A percentile compares a stretch with the other conserved stretches of the same genome.
Evolutionary conservation across 2,113 vertebrate species (phyloP).

Genomic region (Laterallus jamaicensis): DNA sequence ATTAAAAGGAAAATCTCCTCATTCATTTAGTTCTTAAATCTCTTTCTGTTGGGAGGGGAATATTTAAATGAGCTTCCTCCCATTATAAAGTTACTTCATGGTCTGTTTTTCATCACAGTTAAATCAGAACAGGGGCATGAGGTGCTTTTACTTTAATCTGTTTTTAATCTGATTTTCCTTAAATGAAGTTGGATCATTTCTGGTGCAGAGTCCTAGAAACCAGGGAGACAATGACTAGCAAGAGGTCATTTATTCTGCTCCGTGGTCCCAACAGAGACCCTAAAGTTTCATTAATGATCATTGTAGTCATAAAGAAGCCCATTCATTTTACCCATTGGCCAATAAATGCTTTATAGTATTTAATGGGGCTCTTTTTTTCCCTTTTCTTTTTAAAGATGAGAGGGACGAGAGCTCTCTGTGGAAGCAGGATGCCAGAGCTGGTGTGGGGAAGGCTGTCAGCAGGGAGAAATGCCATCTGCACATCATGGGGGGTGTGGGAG

Average conservation of each 20-base stretch:
- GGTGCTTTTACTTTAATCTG: conserved; percentile 41
- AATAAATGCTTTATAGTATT: conserved; percentile 10
- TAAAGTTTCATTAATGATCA: conserved; percentile 47
- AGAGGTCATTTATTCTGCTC: conserved; percentile 51
- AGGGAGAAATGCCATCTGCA: neutral
- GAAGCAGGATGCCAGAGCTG: neutral
- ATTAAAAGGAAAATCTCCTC: conserved; percentile 41
- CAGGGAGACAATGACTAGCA: conserved; percentile 5
- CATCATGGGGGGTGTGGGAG: rapidly evolving
- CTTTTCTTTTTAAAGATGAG: neutral
- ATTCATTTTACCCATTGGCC: neutral
- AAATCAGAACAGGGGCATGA: conserved; percentile 38
- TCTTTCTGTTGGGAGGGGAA: conserved; percentile 40
- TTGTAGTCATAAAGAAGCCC: neutral
- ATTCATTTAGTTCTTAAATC: conserved; percentile 58
- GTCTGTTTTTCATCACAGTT: conserved; percentile 56
- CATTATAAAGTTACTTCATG: conserved; percentile 46
- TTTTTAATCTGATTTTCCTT: conserved; percentile 54
- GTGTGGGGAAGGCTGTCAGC: neutral
- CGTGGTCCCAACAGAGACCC: neutral
- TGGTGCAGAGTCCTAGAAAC: conserved; percentile 38
- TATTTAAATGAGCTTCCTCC: conserved; percentile 54
- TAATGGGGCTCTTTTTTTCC: neutral
- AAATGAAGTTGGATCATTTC: conserved; percentile 32
- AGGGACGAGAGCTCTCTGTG: neutral